A percentile compares a stretch with the other conserved stretches of the same genome.
Conservation (phyloP, 2,113 vertebrate genomes). For the Cebus imitator region DNA sequence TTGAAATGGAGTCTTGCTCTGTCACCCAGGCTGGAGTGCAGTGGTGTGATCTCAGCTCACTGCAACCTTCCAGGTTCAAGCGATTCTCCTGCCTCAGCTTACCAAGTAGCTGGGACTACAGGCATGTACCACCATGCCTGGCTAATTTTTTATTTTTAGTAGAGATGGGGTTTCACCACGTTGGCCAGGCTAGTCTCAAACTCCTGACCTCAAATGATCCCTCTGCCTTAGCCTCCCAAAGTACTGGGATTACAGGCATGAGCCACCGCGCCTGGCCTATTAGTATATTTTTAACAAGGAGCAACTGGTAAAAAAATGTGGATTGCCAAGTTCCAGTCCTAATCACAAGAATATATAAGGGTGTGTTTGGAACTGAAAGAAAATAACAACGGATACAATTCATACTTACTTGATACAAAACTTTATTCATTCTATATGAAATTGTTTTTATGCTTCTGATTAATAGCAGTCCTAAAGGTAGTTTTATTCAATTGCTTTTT, state of each 20-base stretch:
- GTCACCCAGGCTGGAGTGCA: neutral
- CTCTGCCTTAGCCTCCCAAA: neutral
- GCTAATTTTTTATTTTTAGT: neutral
- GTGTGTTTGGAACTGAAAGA: neutral
- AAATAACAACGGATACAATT: neutral
- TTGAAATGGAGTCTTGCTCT: neutral
- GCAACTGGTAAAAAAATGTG: conserved; percentile 28
- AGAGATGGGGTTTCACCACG: neutral
- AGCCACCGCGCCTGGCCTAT: neutral
- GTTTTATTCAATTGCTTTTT: neutral
- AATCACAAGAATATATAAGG: neutral
- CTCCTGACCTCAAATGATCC: neutral
- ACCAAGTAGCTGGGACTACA: neutral
- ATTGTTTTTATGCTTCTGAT: neutral
- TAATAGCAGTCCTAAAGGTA: neutral
- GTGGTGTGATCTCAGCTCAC: neutral
- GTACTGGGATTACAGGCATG: neutral
- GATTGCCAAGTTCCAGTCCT: neutral
- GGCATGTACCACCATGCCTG: neutral
- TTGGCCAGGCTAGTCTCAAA: neutral
- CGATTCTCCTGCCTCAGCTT: neutral
- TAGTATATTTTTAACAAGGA: neutral
- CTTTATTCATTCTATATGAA: neutral
- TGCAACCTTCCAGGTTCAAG: neutral
- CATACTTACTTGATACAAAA: neutral